Percentiles rank a stretch among this genome's conserved stretches.
Evolutionary conservation across 2,113 vertebrate species (phyloP).

Genomic region (Mola mola): DNA sequence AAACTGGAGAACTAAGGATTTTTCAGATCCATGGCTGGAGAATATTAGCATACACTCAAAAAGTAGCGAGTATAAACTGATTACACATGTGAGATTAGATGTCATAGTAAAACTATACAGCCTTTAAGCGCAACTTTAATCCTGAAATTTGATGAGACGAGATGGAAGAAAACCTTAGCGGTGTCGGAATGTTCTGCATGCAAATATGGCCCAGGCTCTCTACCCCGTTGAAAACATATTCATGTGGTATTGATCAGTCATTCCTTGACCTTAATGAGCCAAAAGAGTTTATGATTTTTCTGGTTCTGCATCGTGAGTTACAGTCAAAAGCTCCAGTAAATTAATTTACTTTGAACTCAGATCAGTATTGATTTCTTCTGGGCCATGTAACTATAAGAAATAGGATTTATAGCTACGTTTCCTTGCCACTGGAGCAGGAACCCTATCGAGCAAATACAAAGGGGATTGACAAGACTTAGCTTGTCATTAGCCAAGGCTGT

Average conservation of each 20-base stretch:
- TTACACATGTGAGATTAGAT: conserved; percentile 1
- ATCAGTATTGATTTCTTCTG: conserved; percentile 50
- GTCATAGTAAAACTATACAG: not conserved
- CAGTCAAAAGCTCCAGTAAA: conserved; percentile 37
- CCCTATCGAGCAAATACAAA: not conserved
- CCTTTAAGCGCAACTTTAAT: not conserved
- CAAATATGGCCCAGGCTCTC: not conserved
- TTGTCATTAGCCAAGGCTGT: too few species aligned
- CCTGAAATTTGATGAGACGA: not conserved
- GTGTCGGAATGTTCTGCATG: too few species aligned
- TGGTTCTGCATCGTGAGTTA: not conserved
- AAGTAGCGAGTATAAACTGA: too few species aligned
- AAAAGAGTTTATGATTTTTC: conserved; percentile 38
- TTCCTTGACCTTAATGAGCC: not conserved
- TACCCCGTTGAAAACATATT: conserved; percentile 4
- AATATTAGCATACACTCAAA: too few species aligned
- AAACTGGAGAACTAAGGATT: too few species aligned
- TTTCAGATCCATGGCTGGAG: too few species aligned
- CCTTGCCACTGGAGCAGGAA: not conserved
- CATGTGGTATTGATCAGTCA: conserved; percentile 46
- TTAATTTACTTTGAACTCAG: conserved; percentile 22
- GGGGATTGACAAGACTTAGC: not conserved
- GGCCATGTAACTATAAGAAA: not conserved
- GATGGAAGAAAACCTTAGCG: not conserved
- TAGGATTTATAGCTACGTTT: conserved; percentile 21